Percentiles rank a stretch among this genome's conserved stretches.
Conservation (phyloP, 2,888 invertebrate genomes). For the Lithophane semibrunnea region DNA sequence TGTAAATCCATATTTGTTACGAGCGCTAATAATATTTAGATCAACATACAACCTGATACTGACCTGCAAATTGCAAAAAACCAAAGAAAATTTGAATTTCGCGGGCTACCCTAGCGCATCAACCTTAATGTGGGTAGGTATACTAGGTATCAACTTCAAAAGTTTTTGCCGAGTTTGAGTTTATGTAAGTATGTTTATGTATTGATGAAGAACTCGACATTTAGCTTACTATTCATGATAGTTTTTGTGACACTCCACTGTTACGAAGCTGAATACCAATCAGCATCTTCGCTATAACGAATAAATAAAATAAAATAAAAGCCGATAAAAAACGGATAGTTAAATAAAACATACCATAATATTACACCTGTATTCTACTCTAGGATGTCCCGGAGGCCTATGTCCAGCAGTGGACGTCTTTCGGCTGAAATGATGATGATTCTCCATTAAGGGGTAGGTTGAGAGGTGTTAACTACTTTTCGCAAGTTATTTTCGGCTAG, state of each 20-base stretch:
- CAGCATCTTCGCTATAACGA: not conserved
- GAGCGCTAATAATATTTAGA: too few relatives aligned
- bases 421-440: not conserved
- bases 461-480: not conserved
- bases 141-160: not conserved
- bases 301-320: conserved; percentile 2
- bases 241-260: conserved; percentile 28
- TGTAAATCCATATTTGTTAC: too few relatives aligned
- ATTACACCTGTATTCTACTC: not conserved
- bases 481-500: not conserved
- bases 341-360: not conserved
- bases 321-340: not conserved
- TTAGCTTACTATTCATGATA: conserved; percentile 9
- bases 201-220: conserved; percentile 12
- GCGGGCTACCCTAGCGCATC: too few relatives aligned
- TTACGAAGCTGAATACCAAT: conserved; percentile 26
- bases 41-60: too few relatives aligned
- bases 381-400: not conserved
- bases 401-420: too few relatives aligned
- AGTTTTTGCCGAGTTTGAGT: conserved; percentile 2
- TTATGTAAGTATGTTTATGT: not conserved
- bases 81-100: too few relatives aligned
- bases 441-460: not conserved
- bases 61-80: too few relatives aligned
- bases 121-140: too few relatives aligned